Evolutionary conservation across 2,113 vertebrate species (phyloP), one percentile per base, ranked within the genome.

Genomic region (Illadopsis cleaveri): DNA sequence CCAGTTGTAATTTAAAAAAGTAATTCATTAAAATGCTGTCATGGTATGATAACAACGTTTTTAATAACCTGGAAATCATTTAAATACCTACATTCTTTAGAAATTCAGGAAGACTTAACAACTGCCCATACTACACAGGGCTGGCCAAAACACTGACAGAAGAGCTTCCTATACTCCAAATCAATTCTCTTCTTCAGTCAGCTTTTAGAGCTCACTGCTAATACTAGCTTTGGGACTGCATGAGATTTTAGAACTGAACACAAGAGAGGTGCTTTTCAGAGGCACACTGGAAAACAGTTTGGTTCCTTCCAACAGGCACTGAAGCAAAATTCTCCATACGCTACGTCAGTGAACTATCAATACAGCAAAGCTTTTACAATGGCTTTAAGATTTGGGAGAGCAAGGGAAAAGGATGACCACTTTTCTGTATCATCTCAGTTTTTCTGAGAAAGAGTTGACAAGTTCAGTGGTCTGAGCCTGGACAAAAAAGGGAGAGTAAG

Each of bases 21-120:
- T 50, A 76, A 57, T 82, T 91, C 37, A 79, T 86, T 95, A 95
- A 87, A 93, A 85, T 76, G 35, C 69, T 89, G 73, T 71, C 83
- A 77, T 50, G 21, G 53, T 45, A 80, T 48, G 44, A 90, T 79
- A 91, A 75, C 2, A 72, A 57, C 69, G 61, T 72, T 95, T 93
- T 82, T 62, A 82, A 90, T 93, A 82, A 81, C 33, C 30, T 90
- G 47, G 81, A 78, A 64, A 86, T 94, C 68, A 90, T 44, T 89
- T 78, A 40, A 95, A 93, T 48, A 44, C 42, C 54, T 83, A 58
- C 5, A 81, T 73, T 82, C 40, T 73, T 47, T 17, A 61, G 75
- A 82, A 90, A 94, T 82, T 94, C 60, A 62, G 44, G 45, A 82
- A 60, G 35, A 83, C 81, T 86, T 92, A 91, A 77, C 76, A 75